Conservation (phyloP, 2,888 invertebrate species). For the Aelia acuminata region DNA sequence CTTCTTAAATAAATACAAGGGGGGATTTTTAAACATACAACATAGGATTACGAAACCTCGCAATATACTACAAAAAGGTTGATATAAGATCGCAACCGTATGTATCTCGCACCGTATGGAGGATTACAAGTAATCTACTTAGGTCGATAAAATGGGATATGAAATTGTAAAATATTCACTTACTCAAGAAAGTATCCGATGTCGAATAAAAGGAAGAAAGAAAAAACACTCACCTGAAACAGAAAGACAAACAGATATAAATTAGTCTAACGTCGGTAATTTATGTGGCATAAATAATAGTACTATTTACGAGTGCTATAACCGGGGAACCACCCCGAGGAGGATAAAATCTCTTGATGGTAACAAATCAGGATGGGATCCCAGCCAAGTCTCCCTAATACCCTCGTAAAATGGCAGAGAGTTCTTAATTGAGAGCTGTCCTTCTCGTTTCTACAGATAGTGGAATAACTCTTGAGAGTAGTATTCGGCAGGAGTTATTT, state of each 20-base stretch:
- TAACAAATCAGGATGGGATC: slow-evolving; percentile 44
- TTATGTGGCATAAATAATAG: slow-evolving; percentile 43
- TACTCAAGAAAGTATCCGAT: neutral
- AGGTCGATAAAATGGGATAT: slow-evolving; percentile 9
- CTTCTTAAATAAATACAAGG: too few species aligned
- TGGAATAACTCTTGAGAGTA: neutral
- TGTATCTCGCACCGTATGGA: neutral
- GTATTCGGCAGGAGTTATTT: neutral
- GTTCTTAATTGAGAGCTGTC: slow-evolving; percentile 42
- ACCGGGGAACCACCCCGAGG: neutral
- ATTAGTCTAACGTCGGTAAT: neutral
- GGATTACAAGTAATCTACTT: slow-evolving; percentile 33
- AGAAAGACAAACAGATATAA: slow-evolving; percentile 38
- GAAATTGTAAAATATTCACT: slow-evolving; percentile 22
- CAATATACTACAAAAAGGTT: neutral
- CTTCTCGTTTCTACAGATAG: slow-evolving; percentile 13
- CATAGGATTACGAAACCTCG: neutral
- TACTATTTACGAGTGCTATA: slow-evolving; percentile 40
- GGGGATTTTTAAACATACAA: neutral
- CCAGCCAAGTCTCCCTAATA: slow-evolving; percentile 38
- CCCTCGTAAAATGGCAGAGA: slow-evolving; percentile 24
- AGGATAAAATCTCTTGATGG: slow-evolving; percentile 38
- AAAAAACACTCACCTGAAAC: slow-evolving; percentile 47
- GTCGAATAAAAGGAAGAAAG: neutral
- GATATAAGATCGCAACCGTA: neutral